Evolutionary conservation across 1,140 invertebrate species (phyloP).

Genomic region (Pantala flavescens): DNA sequence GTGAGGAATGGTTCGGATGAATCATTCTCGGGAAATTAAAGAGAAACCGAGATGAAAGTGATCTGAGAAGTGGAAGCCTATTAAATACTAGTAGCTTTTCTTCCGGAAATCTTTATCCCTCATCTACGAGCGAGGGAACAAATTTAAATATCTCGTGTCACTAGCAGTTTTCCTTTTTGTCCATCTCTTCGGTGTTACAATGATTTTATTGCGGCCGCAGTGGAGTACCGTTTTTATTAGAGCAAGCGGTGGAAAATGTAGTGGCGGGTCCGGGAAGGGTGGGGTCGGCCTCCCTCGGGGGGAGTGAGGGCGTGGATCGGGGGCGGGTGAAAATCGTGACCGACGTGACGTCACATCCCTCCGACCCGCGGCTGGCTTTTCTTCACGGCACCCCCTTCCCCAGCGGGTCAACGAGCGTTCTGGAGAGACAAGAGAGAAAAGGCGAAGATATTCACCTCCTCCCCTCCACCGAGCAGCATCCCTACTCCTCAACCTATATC

Average conservation of each 20-base stretch:
- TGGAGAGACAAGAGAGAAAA: not conserved
- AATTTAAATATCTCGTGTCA: no score
- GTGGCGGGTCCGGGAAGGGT: not conserved
- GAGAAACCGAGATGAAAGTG: no score
- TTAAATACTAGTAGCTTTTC: no score
- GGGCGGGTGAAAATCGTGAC: constrained; percentile 6
- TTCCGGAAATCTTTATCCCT: no score
- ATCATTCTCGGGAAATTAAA: no score
- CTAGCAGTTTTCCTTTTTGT: not conserved
- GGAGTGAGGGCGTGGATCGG: not conserved
- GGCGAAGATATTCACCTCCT: not conserved
- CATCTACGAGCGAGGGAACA: no score
- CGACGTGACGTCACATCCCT: not conserved
- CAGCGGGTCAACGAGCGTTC: not conserved
- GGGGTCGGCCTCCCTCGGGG: not conserved
- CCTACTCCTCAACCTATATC: not conserved
- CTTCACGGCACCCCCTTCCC: not conserved
- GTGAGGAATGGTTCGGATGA: no score
- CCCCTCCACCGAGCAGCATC: not conserved
- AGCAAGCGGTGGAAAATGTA: not conserved
- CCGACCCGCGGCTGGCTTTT: not conserved
- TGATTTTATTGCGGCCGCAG: not conserved
- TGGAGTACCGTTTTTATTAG: constrained; percentile 9
- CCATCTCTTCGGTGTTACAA: not conserved
- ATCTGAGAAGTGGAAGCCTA: no score